These are phyloP conservation scores for Salvelinus sp. DNA, from an alignment of 2,113 vertebrate genomes.

Conservation along the genomic window DNA sequence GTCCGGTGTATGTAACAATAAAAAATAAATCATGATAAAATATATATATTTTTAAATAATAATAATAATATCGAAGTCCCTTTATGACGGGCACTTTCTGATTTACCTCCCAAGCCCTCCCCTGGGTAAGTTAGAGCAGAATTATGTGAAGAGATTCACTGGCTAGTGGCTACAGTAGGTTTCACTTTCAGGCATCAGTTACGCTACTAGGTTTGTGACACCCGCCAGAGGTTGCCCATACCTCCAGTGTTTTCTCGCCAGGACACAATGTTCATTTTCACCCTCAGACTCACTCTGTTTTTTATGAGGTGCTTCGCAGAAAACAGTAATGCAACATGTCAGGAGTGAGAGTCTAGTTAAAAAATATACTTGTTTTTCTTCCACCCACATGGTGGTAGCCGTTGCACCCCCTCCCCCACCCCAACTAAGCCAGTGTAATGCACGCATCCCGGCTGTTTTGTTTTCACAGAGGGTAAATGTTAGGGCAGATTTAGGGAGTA, in stretches of 20 bases:
- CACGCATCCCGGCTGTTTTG: constrained; percentile 38
- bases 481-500: constrained; percentile 68
- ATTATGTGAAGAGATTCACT: constrained; percentile 28
- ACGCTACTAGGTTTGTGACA: constrained; percentile 2
- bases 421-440: background rate
- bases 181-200: constrained; percentile 25
- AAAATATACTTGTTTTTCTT: constrained; percentile 11
- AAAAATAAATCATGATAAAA: no score
- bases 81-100: constrained; percentile 22
- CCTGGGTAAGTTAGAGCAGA: constrained; percentile 8
- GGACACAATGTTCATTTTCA: constrained; percentile 37
- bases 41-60: no score
- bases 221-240: constrained; percentile 16
- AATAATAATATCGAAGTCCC: constrained; percentile 31
- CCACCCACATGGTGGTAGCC: constrained; percentile 17
- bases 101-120: constrained; percentile 28
- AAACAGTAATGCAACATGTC: constrained; percentile 34
- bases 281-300: constrained; percentile 26
- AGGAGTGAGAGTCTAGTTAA: background rate
- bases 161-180: constrained; percentile 21
- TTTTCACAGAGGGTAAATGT: constrained; percentile 71
- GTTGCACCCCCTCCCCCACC: constrained; percentile 16
- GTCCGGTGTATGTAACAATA: no score
- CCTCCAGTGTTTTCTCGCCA: constrained; percentile 23
- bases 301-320: constrained; percentile 32